These are phyloP conservation scores for Chaetura pelagica DNA, from an alignment of 2,113 vertebrate species.

Conservation along the genomic window DNA sequence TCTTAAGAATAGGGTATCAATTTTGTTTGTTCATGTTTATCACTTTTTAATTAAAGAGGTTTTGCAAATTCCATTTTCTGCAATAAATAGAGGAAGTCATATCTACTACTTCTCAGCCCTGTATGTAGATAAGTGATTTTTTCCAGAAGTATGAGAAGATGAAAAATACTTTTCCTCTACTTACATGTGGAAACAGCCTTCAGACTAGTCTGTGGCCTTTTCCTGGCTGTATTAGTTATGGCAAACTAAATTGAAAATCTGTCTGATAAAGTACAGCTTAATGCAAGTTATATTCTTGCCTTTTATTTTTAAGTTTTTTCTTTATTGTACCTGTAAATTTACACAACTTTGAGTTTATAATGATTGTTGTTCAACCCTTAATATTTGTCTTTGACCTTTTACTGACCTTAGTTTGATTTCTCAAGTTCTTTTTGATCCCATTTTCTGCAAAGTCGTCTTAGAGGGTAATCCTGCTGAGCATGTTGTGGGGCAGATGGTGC, in stretches of 20 bases:
- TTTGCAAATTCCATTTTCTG: background rate
- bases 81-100: background rate
- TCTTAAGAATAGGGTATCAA: background rate
- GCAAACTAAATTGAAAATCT: background rate
- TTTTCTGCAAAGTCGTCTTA: conserved; percentile 68
- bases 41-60: background rate
- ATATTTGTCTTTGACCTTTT: conserved; percentile 50
- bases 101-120: background rate
- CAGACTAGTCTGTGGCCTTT: background rate
- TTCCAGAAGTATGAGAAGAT: background rate
- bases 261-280: background rate
- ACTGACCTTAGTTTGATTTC: conserved; percentile 46
- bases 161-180: background rate
- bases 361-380: background rate
- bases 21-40: background rate
- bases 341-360: background rate
- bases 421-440: conserved; percentile 64
- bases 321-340: background rate
- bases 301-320: background rate
- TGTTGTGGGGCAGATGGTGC: conserved; percentile 58
- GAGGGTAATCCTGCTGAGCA: conserved; percentile 49
- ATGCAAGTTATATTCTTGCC: background rate
- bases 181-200: background rate
- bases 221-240: background rate
- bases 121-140: background rate